Evolutionary conservation across 2,113 vertebrate species (phyloP), one percentile per base, ranked within the genome.

Genomic region (Tenebrosternarchus preto): DNA sequence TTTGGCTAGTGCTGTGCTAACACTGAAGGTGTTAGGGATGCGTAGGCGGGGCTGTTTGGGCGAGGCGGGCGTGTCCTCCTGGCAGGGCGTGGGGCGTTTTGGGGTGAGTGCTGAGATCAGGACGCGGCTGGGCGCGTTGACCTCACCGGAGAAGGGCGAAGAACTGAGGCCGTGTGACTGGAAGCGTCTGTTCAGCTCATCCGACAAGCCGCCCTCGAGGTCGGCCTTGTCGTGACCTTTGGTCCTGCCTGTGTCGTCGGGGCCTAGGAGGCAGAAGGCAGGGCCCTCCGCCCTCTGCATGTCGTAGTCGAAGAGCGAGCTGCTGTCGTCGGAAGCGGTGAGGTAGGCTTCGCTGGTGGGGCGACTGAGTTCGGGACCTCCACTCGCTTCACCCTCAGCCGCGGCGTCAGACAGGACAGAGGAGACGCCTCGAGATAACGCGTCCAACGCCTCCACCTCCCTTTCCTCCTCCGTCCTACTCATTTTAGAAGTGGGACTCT

Each of bases 311-410:
- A 96, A 96, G 3, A 97, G 77, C 33, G 96, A 97, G 86, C 95
- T 96, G 86, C 95, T 98, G 89, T 98, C 96, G 16, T 98, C 96
- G 0, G 96, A 98, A 1, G 95, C 95, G 0, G 96, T 96, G 86
- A 96, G 89, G 86, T 95, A 96, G 43, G 93, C 92, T 81, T 98
- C 96, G 9, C 95, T 97, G 31, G 91, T 92, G 46, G 92, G 85
- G 29, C 92, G 93, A 83, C 93, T 93, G 77, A 92, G 91, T 67
- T 83, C 86, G 29, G 86, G 78, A 25, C 64, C 56, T 31, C n/a
- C 57, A 19, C 85, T 80, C 0, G 91, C 79, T 0, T 94, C 93
- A 8, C 93, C 93, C 84, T 96, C 94, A 0, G 93, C 94, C 0
- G 93, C 94, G 66, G 93, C 90, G 29, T 92, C 93, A 69, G 95